Conservation (phyloP, 92 coral and sea anemone genomes). For the Phenganax marumi region DNA sequence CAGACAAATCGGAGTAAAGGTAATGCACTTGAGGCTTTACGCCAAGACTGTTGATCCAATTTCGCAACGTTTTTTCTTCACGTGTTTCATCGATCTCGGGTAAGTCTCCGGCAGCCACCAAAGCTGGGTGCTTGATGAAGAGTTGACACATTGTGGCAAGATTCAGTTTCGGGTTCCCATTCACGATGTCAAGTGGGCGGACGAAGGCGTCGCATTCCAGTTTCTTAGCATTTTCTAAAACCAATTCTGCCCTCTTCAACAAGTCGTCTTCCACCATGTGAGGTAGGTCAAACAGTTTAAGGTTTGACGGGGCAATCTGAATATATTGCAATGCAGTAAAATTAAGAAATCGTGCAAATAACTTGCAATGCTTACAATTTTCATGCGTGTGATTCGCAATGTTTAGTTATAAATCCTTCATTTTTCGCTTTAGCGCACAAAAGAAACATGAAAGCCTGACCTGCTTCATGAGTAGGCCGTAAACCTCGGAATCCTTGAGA, state of each 20-base stretch:
- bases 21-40: conserved; percentile 81
- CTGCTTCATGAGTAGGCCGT: conserved; percentile 80
- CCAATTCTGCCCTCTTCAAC: conserved; percentile 72
- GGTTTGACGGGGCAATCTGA: conserved; percentile 75
- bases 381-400: no score
- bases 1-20: conserved; percentile 75
- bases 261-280: conserved; percentile 73
- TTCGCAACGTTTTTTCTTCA: conserved; percentile 93
- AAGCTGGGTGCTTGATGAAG: conserved; percentile 76
- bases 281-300: conserved; percentile 65
- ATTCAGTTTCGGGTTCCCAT: conserved; percentile 85
- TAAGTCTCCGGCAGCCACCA: conserved; percentile 73
- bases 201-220: conserved; percentile 89
- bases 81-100: conserved; percentile 89
- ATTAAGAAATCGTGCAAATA: background rate
- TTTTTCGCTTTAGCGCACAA: background rate
- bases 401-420: background rate
- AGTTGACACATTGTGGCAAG: conserved; percentile 86
- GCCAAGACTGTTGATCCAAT: conserved; percentile 99
- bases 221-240: conserved; percentile 82
- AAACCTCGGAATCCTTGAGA: conserved; percentile 79
- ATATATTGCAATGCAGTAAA: background rate
- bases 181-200: conserved; percentile 74
- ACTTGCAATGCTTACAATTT: background rate
- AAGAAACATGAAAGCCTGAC: conserved; percentile 32